phyloP scores from a whole-genome alignment of 1,140 invertebrate genomes.

The Sitophilus oryzae region DNA sequence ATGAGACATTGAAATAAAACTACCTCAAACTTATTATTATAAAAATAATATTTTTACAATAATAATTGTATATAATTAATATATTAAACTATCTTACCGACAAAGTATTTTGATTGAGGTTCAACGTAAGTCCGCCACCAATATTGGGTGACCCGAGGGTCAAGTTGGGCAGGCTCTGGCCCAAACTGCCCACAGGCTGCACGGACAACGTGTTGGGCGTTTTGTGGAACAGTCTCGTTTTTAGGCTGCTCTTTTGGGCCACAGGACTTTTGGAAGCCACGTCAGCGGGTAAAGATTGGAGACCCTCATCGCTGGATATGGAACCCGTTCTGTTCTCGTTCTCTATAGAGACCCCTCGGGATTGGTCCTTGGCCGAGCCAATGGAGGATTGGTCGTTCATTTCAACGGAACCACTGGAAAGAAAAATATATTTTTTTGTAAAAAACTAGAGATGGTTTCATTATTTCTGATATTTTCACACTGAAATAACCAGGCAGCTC shows the following conservation, averaged over 20 bases:
- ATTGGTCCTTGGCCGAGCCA: slow-evolving; percentile 39
- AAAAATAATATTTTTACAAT: no score
- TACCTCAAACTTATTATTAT: no score
- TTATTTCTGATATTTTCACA: background rate
- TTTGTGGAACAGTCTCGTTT: slow-evolving; percentile 42
- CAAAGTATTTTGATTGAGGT: slow-evolving; percentile 49
- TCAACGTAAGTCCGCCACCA: slow-evolving; percentile 44
- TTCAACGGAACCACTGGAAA: slow-evolving; percentile 63
- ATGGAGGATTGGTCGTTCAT: slow-evolving; percentile 56
- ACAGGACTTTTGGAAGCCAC: slow-evolving; percentile 32
- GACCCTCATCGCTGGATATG: slow-evolving; percentile 50
- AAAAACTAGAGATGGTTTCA: background rate
- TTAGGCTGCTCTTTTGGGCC: slow-evolving; percentile 41
- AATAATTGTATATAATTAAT: no score
- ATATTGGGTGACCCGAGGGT: slow-evolving; percentile 50
- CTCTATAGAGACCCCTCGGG: slow-evolving; percentile 48
- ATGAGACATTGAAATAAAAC: no score
- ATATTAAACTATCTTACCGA: no score
- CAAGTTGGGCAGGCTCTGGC: slow-evolving; percentile 68
- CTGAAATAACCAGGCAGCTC: background rate
- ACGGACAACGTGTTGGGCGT: slow-evolving; percentile 71
- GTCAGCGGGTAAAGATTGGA: slow-evolving; percentile 39
- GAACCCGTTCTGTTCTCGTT: slow-evolving; percentile 50
- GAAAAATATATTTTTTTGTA: slow-evolving; percentile 2
- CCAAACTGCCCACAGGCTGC: slow-evolving; percentile 60